phyloP scores from a whole-genome alignment of 2,797 vertebrate genomes.

The Sebastes baramenuke region DNA sequence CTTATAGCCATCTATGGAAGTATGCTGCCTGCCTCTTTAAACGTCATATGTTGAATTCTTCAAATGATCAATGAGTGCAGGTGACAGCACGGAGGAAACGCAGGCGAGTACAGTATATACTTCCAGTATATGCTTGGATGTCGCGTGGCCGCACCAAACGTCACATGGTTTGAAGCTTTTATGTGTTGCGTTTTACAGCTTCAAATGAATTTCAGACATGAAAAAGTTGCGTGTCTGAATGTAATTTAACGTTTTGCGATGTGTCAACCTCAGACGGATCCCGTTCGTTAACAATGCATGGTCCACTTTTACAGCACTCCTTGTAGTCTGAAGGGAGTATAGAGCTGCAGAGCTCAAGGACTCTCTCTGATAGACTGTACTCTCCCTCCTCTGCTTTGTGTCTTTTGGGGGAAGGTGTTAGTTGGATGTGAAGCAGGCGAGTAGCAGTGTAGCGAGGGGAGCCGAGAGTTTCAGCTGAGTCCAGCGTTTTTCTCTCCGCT shows the following conservation, averaged over 20 bases:
- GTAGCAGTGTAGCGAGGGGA: slow-evolving; percentile 43
- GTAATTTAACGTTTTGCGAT: slow-evolving; percentile 35
- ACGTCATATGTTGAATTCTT: slow-evolving; percentile 22
- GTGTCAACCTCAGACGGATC: slow-evolving; percentile 36
- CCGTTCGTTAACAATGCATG: slow-evolving; percentile 23
- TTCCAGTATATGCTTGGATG: background rate
- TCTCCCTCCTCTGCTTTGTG: slow-evolving; percentile 47
- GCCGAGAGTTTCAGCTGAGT: slow-evolving; percentile 73
- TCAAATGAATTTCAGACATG: slow-evolving; percentile 34
- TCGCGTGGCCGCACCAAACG: background rate
- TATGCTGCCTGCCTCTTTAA: background rate
- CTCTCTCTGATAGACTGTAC: slow-evolving; percentile 35
- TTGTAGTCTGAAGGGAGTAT: slow-evolving; percentile 19
- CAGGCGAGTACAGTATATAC: background rate
- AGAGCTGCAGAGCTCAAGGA: slow-evolving; percentile 41
- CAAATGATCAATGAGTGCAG: slow-evolving; percentile 17
- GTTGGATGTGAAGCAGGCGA: slow-evolving; percentile 68
- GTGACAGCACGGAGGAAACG: slow-evolving; percentile 1
- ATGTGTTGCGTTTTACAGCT: slow-evolving; percentile 25
- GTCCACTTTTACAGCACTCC: slow-evolving; percentile 8
- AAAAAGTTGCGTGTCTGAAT: slow-evolving; percentile 30
- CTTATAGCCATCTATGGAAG: slow-evolving; percentile 36
- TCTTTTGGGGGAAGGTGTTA: slow-evolving; percentile 72
- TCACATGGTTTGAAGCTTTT: background rate
- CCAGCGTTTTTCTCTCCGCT: slow-evolving; percentile 69